phyloP scores from a whole-genome alignment of 1,140 invertebrate genomes.

The Apis cerana region DNA sequence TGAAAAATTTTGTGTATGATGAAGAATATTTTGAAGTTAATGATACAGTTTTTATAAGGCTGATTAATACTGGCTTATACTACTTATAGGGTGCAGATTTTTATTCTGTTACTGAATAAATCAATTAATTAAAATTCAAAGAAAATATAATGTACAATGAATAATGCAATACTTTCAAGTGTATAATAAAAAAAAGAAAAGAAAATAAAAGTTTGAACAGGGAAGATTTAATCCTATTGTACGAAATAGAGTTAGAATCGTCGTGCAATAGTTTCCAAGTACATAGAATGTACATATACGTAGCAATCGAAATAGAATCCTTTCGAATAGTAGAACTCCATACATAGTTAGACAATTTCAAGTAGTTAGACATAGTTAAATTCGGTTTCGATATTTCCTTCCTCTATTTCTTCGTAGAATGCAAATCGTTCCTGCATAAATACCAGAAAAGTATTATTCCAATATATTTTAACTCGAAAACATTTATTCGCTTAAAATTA shows the following conservation, averaged over 20 bases:
- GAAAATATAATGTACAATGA: neutral
- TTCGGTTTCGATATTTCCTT: constrained; percentile 1
- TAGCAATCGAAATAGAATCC: neutral
- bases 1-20: neutral
- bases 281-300: neutral
- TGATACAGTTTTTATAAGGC: neutral
- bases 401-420: neutral
- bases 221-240: neutral
- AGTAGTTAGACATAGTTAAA: constrained; percentile 14
- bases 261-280: neutral
- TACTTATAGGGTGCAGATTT: neutral
- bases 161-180: neutral
- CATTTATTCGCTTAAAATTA: neutral
- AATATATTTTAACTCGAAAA: neutral
- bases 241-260: neutral
- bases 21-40: neutral
- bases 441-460: neutral
- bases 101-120: neutral
- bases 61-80: neutral
- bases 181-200: neutral
- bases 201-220: neutral
- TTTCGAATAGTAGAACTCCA: constrained; percentile 19
- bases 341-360: constrained; percentile 10
- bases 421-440: neutral
- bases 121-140: neutral